Percentiles rank a stretch among this genome's conserved stretches.
Conservation (phyloP, 2,888 invertebrate genomes). For the Augiades crinisus region DNA sequence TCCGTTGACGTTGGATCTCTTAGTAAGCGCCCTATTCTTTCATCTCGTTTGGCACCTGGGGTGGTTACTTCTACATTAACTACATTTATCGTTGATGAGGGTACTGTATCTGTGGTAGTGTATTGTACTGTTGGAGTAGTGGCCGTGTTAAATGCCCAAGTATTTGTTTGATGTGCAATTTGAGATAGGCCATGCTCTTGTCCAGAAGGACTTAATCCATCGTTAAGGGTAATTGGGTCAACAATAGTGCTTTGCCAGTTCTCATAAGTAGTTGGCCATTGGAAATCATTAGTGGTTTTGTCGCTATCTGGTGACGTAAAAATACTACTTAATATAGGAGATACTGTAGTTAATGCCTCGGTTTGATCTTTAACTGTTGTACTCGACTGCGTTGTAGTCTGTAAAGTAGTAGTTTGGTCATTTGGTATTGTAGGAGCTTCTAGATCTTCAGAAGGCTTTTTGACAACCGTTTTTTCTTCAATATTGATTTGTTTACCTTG, state of each 20-base stretch:
- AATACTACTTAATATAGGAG: conserved; percentile 49
- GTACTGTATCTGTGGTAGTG: conserved; percentile 53
- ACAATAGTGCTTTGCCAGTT: conserved; percentile 85
- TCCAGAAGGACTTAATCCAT: conserved; percentile 77
- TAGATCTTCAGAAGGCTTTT: conserved; percentile 63
- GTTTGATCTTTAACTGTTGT: conserved; percentile 49
- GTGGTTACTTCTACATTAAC: conserved; percentile 45
- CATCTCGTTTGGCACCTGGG: conserved; percentile 45
- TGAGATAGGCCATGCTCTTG: conserved; percentile 47
- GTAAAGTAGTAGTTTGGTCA: conserved; percentile 50
- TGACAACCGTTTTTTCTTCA: conserved; percentile 47
- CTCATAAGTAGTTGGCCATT: conserved; percentile 69
- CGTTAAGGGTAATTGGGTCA: conserved; percentile 87
- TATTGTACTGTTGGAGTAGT: conserved; percentile 52
- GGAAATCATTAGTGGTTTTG: conserved; percentile 71
- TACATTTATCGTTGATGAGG: conserved; percentile 52
- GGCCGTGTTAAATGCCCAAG: conserved; percentile 50
- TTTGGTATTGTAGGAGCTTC: conserved; percentile 64
- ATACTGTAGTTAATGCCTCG: conserved; percentile 48
- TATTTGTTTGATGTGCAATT: conserved; percentile 49
- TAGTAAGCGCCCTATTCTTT: conserved; percentile 58
- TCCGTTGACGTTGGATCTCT: conserved; percentile 65
- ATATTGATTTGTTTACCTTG: conserved; percentile 64
- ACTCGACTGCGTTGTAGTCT: conserved; percentile 53
- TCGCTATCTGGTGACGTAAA: conserved; percentile 68